Base-by-base conservation (phyloP, 2,888 invertebrate species). In the Arenicola marina region DNA sequence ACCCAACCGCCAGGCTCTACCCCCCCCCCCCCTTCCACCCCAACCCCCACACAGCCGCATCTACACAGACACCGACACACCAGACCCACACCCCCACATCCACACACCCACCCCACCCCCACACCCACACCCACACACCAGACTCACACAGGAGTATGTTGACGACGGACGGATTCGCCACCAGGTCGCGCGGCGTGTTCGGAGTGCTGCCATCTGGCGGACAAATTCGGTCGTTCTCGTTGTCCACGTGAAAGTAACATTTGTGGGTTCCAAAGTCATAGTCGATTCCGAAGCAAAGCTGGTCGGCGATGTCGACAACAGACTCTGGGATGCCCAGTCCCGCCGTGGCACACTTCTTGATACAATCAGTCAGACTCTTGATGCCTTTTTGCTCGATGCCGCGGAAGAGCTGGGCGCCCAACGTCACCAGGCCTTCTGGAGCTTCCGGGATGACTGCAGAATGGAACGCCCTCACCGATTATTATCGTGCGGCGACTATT, bases 261-360 rank as follows among this genome's bases (percentile, higher is more conserved):
- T 66, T 66, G 34, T 66, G 60, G 11, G 59, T 59, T 4, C 59
- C 53, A 38, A 66, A 66, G 55, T 66, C 66, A 51, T 65, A 66
- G 51, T 66, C 66, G 4, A 66, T 61, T 7, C 61, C 64, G 33
- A 51, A 66, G 29, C 66, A 66, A 3, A 67, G 58, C 46, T 66
- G 66, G 2, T 48, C 26, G 32, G 31, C 48, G 29, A 34, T 26
- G 0, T 34, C 58, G 18, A 4, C 43, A 51, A 53, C 33, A 53
- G 31, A 7, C 32, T 7, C 15, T 7, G 53, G 31, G 7, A 32
- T 28, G 32, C 31, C 53, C 24, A 24, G 26, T 15, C 66, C 63
- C 11, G 63, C 63, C 2, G 58, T 24, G 31, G 57, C 63, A 48
- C 66, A 66, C 38, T 60, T 64, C 58, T 66, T 59, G 32, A 66